Conservation (phyloP, 2,797 vertebrate genomes). For the Echeneis naucrates region DNA sequence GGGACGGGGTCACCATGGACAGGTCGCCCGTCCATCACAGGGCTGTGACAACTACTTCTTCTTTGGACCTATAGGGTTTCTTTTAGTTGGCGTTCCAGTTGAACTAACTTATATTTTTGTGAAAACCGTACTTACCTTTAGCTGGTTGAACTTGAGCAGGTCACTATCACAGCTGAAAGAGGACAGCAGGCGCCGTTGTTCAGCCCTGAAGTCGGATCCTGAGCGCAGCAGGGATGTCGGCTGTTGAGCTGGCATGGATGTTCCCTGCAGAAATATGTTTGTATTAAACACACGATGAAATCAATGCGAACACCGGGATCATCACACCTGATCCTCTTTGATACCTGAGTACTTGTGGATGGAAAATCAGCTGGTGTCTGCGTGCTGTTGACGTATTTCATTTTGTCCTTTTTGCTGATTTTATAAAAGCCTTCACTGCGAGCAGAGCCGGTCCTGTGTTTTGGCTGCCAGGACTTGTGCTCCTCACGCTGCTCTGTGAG, state of each 20-base stretch:
- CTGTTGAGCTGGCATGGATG: constrained; percentile 86
- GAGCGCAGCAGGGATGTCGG: constrained; percentile 90
- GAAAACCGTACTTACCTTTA: constrained; percentile 88
- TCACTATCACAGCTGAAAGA: constrained; percentile 97
- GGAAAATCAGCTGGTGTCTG: constrained; percentile 83
- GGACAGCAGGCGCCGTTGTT: constrained; percentile 94
- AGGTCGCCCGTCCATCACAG: too few species aligned
- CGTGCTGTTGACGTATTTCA: constrained; percentile 89
- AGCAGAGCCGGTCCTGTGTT: constrained; percentile 91
- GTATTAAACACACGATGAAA: neutral
- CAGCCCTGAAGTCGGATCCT: constrained; percentile 93
- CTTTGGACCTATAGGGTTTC: neutral
- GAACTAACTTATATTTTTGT: neutral
- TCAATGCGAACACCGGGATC: neutral
- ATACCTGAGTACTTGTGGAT: constrained; percentile 88
- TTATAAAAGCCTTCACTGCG: constrained; percentile 96
- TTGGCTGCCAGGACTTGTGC: constrained; percentile 81
- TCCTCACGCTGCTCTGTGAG: constrained; percentile 85
- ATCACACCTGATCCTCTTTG: neutral
- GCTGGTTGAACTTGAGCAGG: constrained; percentile 98
- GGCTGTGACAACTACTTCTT: neutral
- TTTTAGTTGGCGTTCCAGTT: neutral
- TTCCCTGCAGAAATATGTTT: constrained; percentile 78
- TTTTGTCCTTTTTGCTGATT: constrained; percentile 94
- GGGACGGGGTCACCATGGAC: too few species aligned